phyloP scores from a whole-genome alignment of 1,140 invertebrate genomes.

The Pseudomyrmex dendroicus region DNA sequence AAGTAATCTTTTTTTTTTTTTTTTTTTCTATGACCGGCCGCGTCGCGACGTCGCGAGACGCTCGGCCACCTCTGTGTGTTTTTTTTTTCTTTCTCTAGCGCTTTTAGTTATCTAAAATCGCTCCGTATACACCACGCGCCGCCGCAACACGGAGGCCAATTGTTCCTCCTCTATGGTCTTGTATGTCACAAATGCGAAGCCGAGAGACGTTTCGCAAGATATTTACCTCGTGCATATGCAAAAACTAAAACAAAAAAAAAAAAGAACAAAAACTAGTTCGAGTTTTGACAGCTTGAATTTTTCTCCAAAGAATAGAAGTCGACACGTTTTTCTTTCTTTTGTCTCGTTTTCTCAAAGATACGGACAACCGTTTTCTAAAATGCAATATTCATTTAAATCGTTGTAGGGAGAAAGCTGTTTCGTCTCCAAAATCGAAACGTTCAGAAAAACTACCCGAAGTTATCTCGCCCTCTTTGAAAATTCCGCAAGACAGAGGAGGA shows the following conservation, averaged over 20 bases:
- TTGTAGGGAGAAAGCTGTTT: background rate
- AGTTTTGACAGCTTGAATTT: no score
- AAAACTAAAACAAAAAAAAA: background rate
- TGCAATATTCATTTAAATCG: background rate
- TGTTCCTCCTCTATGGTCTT: constrained; percentile 3
- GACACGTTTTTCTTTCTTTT: background rate
- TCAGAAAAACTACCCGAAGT: no score
- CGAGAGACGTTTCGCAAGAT: background rate
- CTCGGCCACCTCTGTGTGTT: constrained; percentile 22
- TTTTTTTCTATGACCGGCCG: constrained; percentile 30
- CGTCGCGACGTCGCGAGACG: constrained; percentile 50
- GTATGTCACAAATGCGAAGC: no score
- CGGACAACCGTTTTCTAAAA: background rate
- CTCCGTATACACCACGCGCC: constrained; percentile 43
- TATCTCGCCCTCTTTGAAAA: no score
- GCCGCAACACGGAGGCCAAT: constrained; percentile 37
- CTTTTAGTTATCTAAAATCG: constrained; percentile 58
- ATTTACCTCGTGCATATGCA: background rate
- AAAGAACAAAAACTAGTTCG: no score
- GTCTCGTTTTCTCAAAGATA: background rate
- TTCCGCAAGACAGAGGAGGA: background rate
- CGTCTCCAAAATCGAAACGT: no score
- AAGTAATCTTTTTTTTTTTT: constrained; percentile 14
- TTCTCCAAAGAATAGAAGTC: no score
- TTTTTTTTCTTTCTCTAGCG: constrained; percentile 43